Evolutionary conservation across 2,113 vertebrate species (phyloP).

Genomic region (Enhydra lutris): DNA sequence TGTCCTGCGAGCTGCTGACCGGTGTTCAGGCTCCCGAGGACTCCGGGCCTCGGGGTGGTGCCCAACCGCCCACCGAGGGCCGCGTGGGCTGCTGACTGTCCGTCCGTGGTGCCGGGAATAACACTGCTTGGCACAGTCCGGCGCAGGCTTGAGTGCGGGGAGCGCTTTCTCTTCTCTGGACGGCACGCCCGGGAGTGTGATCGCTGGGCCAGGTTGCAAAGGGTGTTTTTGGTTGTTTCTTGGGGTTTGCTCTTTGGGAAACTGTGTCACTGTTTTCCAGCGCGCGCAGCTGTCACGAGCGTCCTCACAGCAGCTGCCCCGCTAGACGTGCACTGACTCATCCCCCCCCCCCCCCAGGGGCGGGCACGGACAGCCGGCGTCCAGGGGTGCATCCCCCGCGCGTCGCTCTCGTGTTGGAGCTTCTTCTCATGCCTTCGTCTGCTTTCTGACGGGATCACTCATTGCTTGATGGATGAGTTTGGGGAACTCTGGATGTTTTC

Average conservation of each 20-base stretch:
- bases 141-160: accelerated
- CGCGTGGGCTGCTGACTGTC: accelerated
- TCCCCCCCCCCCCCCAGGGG: not conserved
- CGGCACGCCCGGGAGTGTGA: accelerated
- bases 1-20: accelerated
- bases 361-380: accelerated
- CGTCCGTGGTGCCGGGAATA: accelerated
- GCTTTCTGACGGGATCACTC: accelerated
- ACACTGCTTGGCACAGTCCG: accelerated
- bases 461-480: not conserved
- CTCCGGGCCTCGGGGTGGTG: accelerated
- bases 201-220: accelerated
- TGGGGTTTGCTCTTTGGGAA: not conserved
- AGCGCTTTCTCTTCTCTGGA: not conserved
- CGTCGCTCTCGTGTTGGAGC: accelerated
- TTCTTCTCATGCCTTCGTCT: accelerated
- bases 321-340: accelerated
- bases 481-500: too few species aligned
- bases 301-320: not conserved
- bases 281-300: accelerated
- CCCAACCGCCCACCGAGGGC: accelerated
- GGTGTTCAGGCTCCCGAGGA: accelerated
- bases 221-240: not conserved
- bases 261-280: not conserved
- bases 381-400: accelerated